A percentile compares a stretch with the other conserved stretches of the same genome.
phyloP scores from a whole-genome alignment of 2,113 vertebrate species.

The Hemibagrus wyckioides region DNA sequence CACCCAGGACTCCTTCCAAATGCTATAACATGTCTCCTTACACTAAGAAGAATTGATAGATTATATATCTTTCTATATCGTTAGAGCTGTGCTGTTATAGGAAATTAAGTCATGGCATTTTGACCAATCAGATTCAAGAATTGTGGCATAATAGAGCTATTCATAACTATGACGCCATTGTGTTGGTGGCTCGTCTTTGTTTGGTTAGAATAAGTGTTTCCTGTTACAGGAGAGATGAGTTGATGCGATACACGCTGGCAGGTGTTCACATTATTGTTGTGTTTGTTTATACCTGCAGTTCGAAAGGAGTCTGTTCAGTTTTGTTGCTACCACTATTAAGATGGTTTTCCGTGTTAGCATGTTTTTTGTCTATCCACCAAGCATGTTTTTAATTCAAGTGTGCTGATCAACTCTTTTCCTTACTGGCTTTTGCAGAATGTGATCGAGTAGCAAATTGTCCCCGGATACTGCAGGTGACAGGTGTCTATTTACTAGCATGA shows the following conservation, averaged over 20 bases:
- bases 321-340: too few relatives aligned
- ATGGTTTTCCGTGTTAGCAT: background rate
- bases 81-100: background rate
- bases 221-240: background rate
- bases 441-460: background rate
- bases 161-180: too few relatives aligned
- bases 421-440: background rate
- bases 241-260: background rate
- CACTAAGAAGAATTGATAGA: background rate
- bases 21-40: background rate
- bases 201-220: background rate
- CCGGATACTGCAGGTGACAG: background rate
- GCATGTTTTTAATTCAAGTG: background rate
- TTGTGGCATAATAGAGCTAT: background rate
- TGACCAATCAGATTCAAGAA: background rate
- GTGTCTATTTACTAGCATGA: background rate
- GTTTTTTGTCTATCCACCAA: background rate
- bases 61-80: background rate
- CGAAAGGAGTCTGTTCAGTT: background rate
- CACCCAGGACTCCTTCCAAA: background rate
- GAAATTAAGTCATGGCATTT: background rate
- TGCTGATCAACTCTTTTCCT: background rate
- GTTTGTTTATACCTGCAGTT: slow-evolving; percentile 1
- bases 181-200: background rate
- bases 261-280: background rate